These are phyloP conservation scores for Pan troglodytes DNA, from an alignment of 2,113 vertebrate genomes.

Conservation along the genomic window DNA sequence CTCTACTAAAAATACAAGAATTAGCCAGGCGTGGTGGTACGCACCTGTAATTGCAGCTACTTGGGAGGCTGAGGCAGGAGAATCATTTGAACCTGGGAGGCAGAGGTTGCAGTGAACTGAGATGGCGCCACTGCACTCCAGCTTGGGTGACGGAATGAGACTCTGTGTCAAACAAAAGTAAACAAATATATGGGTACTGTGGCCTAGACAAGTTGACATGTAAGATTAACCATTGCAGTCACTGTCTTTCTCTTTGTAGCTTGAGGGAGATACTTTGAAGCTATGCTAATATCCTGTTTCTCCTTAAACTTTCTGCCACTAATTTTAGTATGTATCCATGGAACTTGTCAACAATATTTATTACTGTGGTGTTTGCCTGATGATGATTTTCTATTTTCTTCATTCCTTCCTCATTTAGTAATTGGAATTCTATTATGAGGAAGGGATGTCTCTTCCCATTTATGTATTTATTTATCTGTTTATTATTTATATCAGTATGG, in stretches of 20 bases:
- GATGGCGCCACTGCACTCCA: no score
- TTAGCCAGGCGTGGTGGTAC: no score
- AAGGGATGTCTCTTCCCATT: background rate
- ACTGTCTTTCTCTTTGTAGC: background rate
- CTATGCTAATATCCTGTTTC: background rate
- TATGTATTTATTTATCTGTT: background rate
- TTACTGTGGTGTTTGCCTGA: background rate
- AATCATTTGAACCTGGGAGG: no score
- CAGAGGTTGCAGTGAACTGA: no score
- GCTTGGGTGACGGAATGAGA: no score
- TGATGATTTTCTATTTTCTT: background rate
- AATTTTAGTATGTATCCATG: background rate
- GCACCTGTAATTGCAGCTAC: no score
- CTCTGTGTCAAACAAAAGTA: no score
- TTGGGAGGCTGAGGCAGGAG: no score
- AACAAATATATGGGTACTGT: background rate
- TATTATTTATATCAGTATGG: background rate
- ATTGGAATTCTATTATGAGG: background rate
- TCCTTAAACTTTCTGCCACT: background rate
- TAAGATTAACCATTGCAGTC: background rate
- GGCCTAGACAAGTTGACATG: background rate
- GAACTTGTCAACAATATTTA: background rate
- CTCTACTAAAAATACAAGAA: no score
- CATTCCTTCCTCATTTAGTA: background rate
- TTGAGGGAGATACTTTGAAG: background rate